Evolutionary conservation across 2,113 vertebrate species (phyloP), one percentile per base, ranked within the genome.

Genomic region (Sapayoa aenigma): DNA sequence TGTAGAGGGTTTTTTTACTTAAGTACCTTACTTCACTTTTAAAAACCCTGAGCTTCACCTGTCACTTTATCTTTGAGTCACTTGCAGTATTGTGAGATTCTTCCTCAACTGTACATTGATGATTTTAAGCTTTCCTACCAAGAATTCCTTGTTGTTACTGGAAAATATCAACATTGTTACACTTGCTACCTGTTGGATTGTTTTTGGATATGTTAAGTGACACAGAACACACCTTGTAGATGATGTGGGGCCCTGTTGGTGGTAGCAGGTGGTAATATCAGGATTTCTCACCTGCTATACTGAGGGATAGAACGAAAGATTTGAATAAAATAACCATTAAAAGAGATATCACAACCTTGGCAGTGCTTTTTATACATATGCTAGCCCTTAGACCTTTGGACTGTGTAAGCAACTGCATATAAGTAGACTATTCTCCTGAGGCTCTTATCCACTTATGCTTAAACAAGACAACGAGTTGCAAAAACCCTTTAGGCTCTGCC

Each of bases 221-320:
- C 19, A 39, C 5, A 31, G 23, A 87, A 41, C 8, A 7, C 9
- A 35, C 8, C 10, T 55, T 0, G 0, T 17, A 53, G 35, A 12
- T 7, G 9, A 3, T 33, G 9, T 7, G 6, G 9, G 5, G 10
- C 14, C 12, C 21, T 39, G 15, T 15, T 60, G 37, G 18, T 58
- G 56, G n/a, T 35, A 69, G 35, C 39, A 49, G 31, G n/a, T 14
- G 5, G 11, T 35, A 33, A 60, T 7, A 4, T 83, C n/a, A 63
- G 24, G 42, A 27, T 63, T 83, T 5, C n/a, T 82, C 22, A 33
- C 15, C 13, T 52, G 18, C 17, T 65, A 56, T 79, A 12, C 8
- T 20, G 39, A 63, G 25, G 72, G 25, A 39, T n/a, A 44, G 3
- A 4, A 68, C 6, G 0, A 52, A 76, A 80, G 12, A 21, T 55